phyloP scores from a whole-genome alignment of 2,797 vertebrate genomes.

The Phrynocephalus vlangalii region DNA sequence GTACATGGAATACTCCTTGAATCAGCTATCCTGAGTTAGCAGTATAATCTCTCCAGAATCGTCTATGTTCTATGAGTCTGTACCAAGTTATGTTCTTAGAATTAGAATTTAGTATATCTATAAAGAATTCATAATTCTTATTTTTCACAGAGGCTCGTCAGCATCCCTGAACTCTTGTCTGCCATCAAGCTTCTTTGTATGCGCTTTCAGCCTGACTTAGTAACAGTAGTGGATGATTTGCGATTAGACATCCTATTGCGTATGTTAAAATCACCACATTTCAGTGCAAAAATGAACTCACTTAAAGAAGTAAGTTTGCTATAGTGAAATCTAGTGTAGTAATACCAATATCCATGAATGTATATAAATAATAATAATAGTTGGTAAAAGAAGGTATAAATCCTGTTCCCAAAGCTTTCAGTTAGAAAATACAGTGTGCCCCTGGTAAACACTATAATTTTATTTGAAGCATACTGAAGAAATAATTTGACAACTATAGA shows the following conservation, averaged over 20 bases:
- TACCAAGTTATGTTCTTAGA: not conserved
- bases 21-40: no score
- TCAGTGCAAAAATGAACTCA: slow-evolving; percentile 99
- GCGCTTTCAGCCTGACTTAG: slow-evolving; percentile 96
- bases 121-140: not conserved
- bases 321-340: not conserved
- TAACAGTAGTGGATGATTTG: slow-evolving; percentile 93
- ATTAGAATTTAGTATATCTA: not conserved
- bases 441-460: not conserved
- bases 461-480: not conserved
- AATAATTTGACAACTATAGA: not conserved
- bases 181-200: slow-evolving; percentile 98
- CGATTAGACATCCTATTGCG: slow-evolving; percentile 94
- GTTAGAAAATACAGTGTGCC: not conserved
- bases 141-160: slow-evolving; percentile 89
- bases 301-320: slow-evolving; percentile 91
- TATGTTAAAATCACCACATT: slow-evolving; percentile 98
- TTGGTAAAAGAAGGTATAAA: not conserved
- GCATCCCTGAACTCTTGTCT: slow-evolving; percentile 96
- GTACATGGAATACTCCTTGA: no score
- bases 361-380: no score
- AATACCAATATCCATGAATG: not conserved
- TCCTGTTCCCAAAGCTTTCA: not conserved
- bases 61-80: not conserved
- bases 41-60: no score